Evolutionary conservation across 2,888 invertebrate genomes (phyloP).

Genomic region (Empis stercorea): DNA sequence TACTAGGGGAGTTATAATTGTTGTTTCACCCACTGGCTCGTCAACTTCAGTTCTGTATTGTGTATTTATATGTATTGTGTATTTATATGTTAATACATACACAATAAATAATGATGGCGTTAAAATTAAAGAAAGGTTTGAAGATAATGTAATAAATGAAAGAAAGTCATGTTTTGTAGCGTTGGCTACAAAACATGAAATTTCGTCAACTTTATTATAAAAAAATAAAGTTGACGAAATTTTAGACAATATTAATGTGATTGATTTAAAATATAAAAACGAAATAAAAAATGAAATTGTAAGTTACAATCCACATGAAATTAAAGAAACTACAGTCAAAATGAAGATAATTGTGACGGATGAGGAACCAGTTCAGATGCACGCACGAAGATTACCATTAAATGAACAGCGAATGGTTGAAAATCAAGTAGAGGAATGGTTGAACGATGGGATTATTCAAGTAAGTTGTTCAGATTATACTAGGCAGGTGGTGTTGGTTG

Average conservation of each 20-base stretch:
- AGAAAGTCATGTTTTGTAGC: not conserved
- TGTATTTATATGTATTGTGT: too few relatives aligned
- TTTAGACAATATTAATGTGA: not conserved
- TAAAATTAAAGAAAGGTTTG: constrained; percentile 6
- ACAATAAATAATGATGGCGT: not conserved
- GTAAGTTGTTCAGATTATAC: constrained; percentile 6
- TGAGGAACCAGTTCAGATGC: constrained; percentile 2
- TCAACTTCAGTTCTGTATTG: too few relatives aligned
- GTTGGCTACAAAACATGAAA: not conserved
- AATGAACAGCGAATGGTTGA: constrained; percentile 1
- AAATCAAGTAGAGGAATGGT: constrained; percentile 3
- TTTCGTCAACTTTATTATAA: too few relatives aligned
- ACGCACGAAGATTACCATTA: not conserved
- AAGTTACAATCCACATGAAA: not conserved
- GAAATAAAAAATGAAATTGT: not conserved
- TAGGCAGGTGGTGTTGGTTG: not conserved
- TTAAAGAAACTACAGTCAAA: not conserved
- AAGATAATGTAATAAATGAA: not conserved
- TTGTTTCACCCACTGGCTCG: too few relatives aligned
- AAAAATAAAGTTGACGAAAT: not conserved
- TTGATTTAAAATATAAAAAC: not conserved
- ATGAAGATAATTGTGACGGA: not conserved
- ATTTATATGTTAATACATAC: too few relatives aligned
- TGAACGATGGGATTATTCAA: constrained; percentile 4
- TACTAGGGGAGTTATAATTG: too few relatives aligned